These are phyloP conservation scores for Drosophila pseudotalamancana DNA, from an alignment of 2,888 invertebrate species.

Conservation along the genomic window DNA sequence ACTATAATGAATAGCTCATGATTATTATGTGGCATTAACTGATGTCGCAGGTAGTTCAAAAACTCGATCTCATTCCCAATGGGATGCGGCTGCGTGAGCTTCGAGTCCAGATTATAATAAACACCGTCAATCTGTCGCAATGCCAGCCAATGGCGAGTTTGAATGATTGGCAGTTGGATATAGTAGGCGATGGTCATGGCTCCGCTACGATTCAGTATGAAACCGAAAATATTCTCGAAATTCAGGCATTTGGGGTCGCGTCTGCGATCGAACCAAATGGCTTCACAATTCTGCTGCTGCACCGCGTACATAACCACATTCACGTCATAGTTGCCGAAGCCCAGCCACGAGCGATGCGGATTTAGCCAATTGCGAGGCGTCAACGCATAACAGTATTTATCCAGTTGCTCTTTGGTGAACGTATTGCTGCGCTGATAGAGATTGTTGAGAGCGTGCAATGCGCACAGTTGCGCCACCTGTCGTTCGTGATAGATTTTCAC, in stretches of 20 bases:
- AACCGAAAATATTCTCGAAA: constrained; percentile 40
- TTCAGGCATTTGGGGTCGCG: constrained; percentile 47
- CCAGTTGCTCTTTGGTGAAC: constrained; percentile 40
- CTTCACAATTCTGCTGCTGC: constrained; percentile 91
- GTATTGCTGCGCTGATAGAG: constrained; percentile 27
- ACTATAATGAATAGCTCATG: constrained; percentile 35
- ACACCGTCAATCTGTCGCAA: constrained; percentile 27
- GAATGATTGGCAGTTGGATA: constrained; percentile 17
- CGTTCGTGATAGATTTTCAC: constrained; percentile 40
- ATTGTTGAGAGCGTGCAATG: constrained; percentile 52
- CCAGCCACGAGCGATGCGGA: constrained; percentile 90
- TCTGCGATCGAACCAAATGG: constrained; percentile 85
- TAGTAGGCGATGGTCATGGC: constrained; percentile 11
- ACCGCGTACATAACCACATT: constrained; percentile 98
- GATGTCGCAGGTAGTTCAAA: constrained; percentile 17
- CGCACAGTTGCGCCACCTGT: constrained; percentile 44
- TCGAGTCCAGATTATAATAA: constrained; percentile 53
- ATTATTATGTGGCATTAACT: constrained; percentile 15
- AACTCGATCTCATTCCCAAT: constrained; percentile 35
- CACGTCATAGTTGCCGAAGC: constrained; percentile 97
- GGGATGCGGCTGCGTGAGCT: constrained; percentile 15
- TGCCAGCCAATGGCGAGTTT: constrained; percentile 50
- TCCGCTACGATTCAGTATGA: constrained; percentile 32
- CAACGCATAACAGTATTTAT: constrained; percentile 39
- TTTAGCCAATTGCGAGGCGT: constrained; percentile 42